Base-by-base conservation (phyloP, 2,888 invertebrate species). In the Drosophila silvestris region DNA sequence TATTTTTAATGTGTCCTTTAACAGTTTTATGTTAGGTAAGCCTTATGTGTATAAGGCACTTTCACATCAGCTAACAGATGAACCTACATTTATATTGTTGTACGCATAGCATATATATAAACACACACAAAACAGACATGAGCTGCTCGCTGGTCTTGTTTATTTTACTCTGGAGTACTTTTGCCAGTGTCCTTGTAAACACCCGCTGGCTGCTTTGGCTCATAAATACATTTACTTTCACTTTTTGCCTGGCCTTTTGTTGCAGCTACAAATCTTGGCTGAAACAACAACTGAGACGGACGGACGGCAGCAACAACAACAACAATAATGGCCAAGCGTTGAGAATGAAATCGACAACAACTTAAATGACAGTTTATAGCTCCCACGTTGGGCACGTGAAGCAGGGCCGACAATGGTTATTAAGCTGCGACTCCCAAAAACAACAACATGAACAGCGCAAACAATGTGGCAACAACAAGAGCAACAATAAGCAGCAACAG, bases 341-440 rank as follows among this genome's bases (percentile, higher is more conserved):
- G 70, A 71, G 82, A 89, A 89, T 90, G 87, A 89, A 87, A 86
- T 90, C 90, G 89, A 90, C 86, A 86, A 86, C 86, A 86, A 89
- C 86, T 90, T 90, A 86, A 86, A 86, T 86, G 85, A 86, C 85
- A 86, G 83, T 86, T 86, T 86, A 86, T 86, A 79, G 85, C 90
- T 86, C 85, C 85, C 85, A 90, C 90, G 85, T 86, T 73, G 85
- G 73, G 77, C 88, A 82, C 83, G 79, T 82, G 74, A 79, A 74
- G 69, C 69, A 52, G 72, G 65, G 66, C 79, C 87, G 80, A 74
- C 82, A 87, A 89, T 78, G 88, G 85, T 85, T 85, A 85, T 85
- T 85, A 85, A 85, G 85, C 88, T 85, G 81, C 77, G 67, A 52
- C 67, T 58, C 57, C 16, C 57, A 50, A 22, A 22, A 74, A 65